phyloP scores from a whole-genome alignment of 2,113 vertebrate species.

The Pseudorasbora parva region DNA sequence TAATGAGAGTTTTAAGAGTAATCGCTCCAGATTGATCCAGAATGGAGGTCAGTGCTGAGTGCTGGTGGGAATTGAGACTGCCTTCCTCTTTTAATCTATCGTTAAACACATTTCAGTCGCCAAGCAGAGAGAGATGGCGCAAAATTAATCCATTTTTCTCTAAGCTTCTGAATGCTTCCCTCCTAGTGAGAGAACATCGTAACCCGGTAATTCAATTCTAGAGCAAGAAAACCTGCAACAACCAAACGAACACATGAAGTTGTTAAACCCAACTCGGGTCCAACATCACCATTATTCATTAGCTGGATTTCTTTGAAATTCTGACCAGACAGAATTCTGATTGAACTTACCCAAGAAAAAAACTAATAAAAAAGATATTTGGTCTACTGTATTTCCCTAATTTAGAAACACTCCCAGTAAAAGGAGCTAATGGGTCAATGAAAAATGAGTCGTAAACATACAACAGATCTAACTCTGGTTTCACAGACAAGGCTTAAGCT shows the following conservation, averaged over 20 bases:
- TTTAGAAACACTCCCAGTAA: not conserved
- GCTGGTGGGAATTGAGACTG: slow-evolving; percentile 32
- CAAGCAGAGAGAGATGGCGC: slow-evolving; percentile 7
- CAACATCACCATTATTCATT: not conserved
- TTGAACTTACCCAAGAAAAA: no score
- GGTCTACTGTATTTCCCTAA: not conserved
- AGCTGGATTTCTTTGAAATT: not conserved
- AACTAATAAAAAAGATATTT: no score
- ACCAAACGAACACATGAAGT: not conserved
- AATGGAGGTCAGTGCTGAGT: slow-evolving; percentile 37
- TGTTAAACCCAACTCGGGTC: not conserved
- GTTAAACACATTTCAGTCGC: slow-evolving; percentile 43
- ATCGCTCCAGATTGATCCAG: slow-evolving; percentile 54
- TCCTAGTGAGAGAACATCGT: not conserved
- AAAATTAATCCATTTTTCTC: slow-evolving; percentile 13
- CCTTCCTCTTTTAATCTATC: slow-evolving; percentile 48
- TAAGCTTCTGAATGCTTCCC: not conserved
- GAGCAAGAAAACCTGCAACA: not conserved
- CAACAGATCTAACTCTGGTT: no score
- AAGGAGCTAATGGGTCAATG: not conserved
- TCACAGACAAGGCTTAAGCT: no score
- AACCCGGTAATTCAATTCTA: not conserved
- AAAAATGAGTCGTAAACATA: not conserved
- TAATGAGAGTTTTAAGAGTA: slow-evolving; percentile 58
- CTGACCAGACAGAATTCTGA: no score